Conservation (phyloP, 2,797 vertebrate species). For the Cichlasoma orientale region DNA sequence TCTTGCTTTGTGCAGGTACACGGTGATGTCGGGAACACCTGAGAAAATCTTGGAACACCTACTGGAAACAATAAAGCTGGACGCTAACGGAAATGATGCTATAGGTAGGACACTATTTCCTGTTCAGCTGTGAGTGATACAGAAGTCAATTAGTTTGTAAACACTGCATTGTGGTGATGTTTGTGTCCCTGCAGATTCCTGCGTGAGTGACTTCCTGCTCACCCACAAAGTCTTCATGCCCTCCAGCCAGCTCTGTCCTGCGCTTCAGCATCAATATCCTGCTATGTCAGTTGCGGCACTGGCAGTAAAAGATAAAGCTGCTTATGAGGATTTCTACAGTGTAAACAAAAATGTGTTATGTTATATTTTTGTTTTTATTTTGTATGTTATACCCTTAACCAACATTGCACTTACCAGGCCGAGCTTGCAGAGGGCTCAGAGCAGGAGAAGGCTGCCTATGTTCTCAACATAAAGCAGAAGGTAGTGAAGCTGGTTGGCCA, state of each 20-base stretch:
- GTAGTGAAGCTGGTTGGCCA: slow-evolving; percentile 89
- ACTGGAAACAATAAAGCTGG: slow-evolving; percentile 89
- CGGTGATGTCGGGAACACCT: slow-evolving; percentile 93
- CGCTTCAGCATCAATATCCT: slow-evolving; percentile 95
- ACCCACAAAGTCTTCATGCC: slow-evolving; percentile 95
- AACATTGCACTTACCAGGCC: slow-evolving; percentile 82
- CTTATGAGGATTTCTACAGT: not conserved
- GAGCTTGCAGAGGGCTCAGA: slow-evolving; percentile 87
- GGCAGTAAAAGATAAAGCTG: not conserved
- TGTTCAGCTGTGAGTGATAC: not conserved
- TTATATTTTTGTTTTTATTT: accelerated
- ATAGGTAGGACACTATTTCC: slow-evolving; percentile 76
- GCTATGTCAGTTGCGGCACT: not conserved
- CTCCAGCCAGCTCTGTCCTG: slow-evolving; percentile 86
- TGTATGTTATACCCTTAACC: slow-evolving; percentile 79
- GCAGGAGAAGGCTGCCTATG: slow-evolving; percentile 86
- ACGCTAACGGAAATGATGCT: slow-evolving; percentile 85
- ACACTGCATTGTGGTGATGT: slow-evolving; percentile 1
- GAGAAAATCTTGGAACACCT: slow-evolving; percentile 97
- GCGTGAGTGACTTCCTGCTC: slow-evolving; percentile 91
- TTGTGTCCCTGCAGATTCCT: slow-evolving; percentile 81
- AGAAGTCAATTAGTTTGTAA: not conserved
- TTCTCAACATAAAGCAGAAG: slow-evolving; percentile 87
- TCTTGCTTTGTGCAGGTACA: slow-evolving; percentile 81
- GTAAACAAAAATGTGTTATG: not conserved